Conservation (phyloP, 2,113 vertebrate species). For the Apistogramma diplotaenia region DNA sequence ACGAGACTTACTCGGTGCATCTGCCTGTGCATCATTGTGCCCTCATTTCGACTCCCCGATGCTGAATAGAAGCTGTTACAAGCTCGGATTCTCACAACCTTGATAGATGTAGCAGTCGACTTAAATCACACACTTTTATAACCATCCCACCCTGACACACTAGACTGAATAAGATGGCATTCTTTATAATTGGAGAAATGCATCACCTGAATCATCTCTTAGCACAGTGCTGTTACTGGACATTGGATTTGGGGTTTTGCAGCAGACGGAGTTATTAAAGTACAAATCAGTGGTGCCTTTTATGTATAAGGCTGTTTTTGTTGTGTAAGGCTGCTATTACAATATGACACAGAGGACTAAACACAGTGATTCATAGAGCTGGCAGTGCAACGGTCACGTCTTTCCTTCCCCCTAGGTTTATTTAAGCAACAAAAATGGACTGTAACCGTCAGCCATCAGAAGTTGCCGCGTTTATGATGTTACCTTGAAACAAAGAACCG, state of each 20-base stretch:
- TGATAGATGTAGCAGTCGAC: constrained; percentile 34
- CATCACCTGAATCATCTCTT: constrained; percentile 27
- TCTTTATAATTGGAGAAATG: constrained; percentile 53
- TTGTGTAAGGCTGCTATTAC: constrained; percentile 28
- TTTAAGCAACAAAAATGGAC: constrained; percentile 43
- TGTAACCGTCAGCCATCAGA: constrained; percentile 31
- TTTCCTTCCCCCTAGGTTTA: constrained; percentile 52
- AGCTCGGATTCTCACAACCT: constrained; percentile 45
- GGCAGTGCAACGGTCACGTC: constrained; percentile 12
- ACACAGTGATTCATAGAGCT: constrained; percentile 17
- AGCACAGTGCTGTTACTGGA: constrained; percentile 18
- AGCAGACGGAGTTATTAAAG: constrained; percentile 61
- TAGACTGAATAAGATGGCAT: constrained; percentile 50
- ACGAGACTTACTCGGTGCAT: constrained; percentile 8
- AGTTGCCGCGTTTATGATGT: constrained; percentile 41
- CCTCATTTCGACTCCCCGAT: constrained; percentile 35
- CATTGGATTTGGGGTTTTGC: constrained; percentile 52
- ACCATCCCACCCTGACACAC: constrained; percentile 38
- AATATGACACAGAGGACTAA: constrained; percentile 15
- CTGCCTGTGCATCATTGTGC: constrained; percentile 24
- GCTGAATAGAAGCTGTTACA: constrained; percentile 33
- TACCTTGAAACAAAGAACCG: constrained; percentile 43
- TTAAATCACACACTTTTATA: constrained; percentile 71
- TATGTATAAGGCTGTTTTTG: constrained; percentile 38
- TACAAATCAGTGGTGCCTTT: constrained; percentile 36